Evolutionary conservation across 2,797 vertebrate genomes (phyloP).

Genomic region (Acanthurus lineatus): DNA sequence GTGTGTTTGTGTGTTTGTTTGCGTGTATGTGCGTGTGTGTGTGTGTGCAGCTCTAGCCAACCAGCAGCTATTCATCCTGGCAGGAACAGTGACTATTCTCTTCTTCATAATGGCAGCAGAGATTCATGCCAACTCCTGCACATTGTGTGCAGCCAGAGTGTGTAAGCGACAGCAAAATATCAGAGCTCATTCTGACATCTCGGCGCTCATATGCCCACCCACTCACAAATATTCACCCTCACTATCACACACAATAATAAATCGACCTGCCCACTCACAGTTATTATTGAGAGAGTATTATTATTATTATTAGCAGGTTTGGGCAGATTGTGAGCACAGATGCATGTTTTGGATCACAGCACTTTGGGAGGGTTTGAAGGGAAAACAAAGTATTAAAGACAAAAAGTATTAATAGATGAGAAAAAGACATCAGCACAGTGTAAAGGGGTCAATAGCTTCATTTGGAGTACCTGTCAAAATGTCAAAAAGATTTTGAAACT

Average conservation of each 20-base stretch:
- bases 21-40: slow-evolving; percentile 6
- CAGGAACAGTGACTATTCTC: slow-evolving; percentile 23
- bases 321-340: slow-evolving; percentile 29
- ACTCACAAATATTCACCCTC: slow-evolving; percentile 24
- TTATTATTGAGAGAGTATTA: slow-evolving; percentile 4
- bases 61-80: slow-evolving; percentile 7
- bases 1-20: slow-evolving; percentile 8
- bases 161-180: slow-evolving; percentile 7
- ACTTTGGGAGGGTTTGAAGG: slow-evolving; percentile 1
- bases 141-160: slow-evolving; percentile 10
- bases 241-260: slow-evolving; percentile 17
- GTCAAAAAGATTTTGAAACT: no score
- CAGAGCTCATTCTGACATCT: slow-evolving; percentile 2
- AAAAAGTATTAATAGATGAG: neutral
- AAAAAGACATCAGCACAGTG: neutral
- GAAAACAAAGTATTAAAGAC: slow-evolving; percentile 9
- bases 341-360: slow-evolving; percentile 14
- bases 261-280: slow-evolving; percentile 9
- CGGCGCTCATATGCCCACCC: slow-evolving; percentile 22
- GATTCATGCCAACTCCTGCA: slow-evolving; percentile 28
- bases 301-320: slow-evolving; percentile 28
- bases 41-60: neutral
- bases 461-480: no score
- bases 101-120: slow-evolving; percentile 32
- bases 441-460: no score